Evolutionary conservation across 1,140 invertebrate species (phyloP).

Genomic region (Drosophila fuyamai): DNA sequence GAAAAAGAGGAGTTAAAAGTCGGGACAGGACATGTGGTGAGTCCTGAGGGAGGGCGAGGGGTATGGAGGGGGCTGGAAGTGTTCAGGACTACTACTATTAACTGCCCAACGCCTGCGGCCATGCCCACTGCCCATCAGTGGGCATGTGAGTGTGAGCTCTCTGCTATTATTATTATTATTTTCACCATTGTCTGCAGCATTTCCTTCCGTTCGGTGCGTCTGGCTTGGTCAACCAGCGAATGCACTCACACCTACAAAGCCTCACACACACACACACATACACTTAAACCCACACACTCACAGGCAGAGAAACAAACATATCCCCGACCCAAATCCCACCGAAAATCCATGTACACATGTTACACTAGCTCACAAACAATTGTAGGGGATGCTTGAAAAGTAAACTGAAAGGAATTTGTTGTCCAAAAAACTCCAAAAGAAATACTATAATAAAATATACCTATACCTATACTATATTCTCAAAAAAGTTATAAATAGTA

Average conservation of each 20-base stretch:
- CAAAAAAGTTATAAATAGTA: too few species aligned
- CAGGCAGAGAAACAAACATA: constrained; percentile 26
- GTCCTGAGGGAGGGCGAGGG: background rate
- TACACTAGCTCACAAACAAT: constrained; percentile 33
- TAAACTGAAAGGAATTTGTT: background rate
- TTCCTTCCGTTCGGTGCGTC: constrained; percentile 47
- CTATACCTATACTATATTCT: too few species aligned
- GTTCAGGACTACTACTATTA: constrained; percentile 43
- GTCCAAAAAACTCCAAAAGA: background rate
- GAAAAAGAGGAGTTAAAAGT: background rate
- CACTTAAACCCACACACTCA: background rate
- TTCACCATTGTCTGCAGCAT: constrained; percentile 64
- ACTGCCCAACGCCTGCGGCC: constrained; percentile 37
- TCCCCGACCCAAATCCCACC: constrained; percentile 32
- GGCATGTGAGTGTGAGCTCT: background rate
- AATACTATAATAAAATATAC: background rate
- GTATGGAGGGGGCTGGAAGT: background rate
- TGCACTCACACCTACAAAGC: constrained; percentile 26
- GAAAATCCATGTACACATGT: constrained; percentile 54
- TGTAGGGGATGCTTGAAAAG: constrained; percentile 7
- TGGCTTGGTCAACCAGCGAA: constrained; percentile 52
- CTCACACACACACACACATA: background rate
- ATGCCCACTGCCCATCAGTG: constrained; percentile 4
- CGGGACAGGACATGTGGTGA: constrained; percentile 19
- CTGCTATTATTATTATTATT: constrained; percentile 67